Evolutionary conservation across 2,888 invertebrate species (phyloP), one percentile per base, ranked within the genome.

Genomic region (Julus scanicus): DNA sequence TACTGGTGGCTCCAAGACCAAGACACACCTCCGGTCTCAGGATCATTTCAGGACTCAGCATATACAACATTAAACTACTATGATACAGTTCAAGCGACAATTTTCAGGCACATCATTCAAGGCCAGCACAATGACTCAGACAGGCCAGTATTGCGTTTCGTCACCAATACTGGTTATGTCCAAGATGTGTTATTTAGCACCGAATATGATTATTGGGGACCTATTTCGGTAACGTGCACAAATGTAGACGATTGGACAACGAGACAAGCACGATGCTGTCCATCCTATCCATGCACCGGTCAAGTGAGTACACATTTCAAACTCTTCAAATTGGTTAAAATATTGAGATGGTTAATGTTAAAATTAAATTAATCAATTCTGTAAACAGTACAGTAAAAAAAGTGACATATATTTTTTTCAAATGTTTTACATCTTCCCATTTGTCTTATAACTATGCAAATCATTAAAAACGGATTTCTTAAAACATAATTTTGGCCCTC

Each of bases 1-100:
- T 71, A 71, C 71, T 71, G 20, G 29, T 71, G 71, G 71, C 29
- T 71, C 9, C 71, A 71, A 29, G 71, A 71, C 29, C 71, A 71
- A 29, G n/a, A 29, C 29, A 71, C 71, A 0, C 71, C 71, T 29
- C 71, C 71, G 8, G 71, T 29, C 8, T 71, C 71, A 29, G 71
- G 71, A 71, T 20, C 71, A 4, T 8, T 29, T 20, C 3, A 29
- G 29, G 8, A 2, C 1, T 29, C 71, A 29, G 71, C 20, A 11
- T 11, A 20, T 8, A 29, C 29, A 8, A 71, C 71, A 29, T 9
- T 71, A 29, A 2, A 71, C 2, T 6, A 4, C 11, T 20, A 29
- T 8, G 71, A 71, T 29, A 71, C 71, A 8, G 71, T 71, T 20
- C 71, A 71, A 71, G 20, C 71, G 9, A 71, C 20, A 29, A 71